Evolutionary conservation across 2,888 invertebrate species (phyloP).

Genomic region (Drosophila dives): DNA sequence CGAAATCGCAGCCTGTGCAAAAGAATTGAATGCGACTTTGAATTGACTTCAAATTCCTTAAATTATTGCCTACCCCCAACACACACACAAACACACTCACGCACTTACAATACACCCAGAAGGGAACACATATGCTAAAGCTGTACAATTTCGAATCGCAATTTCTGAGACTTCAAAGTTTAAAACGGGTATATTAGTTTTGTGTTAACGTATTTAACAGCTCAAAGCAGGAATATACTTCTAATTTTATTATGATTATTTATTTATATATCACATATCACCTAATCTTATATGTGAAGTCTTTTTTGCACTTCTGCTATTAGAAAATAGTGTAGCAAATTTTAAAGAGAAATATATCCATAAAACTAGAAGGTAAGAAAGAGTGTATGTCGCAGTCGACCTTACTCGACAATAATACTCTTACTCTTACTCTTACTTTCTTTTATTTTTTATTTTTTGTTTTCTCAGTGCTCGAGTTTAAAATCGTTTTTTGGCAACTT

Average conservation of each 20-base stretch:
- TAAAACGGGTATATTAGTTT: not conserved
- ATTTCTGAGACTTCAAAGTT: slow-evolving; percentile 23
- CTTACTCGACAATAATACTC: not conserved
- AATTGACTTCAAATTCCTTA: slow-evolving; percentile 83
- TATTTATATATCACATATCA: not conserved
- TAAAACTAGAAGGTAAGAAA: not conserved
- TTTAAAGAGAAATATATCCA: not conserved
- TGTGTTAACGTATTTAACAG: not conserved
- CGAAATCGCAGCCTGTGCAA: slow-evolving; percentile 55
- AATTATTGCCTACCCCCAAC: slow-evolving; percentile 75
- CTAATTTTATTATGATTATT: no score
- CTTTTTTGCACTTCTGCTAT: not conserved
- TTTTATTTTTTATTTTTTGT: not conserved
- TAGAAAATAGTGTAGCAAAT: not conserved
- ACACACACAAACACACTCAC: not conserved
- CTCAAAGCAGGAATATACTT: no score
- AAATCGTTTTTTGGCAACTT: slow-evolving; percentile 79
- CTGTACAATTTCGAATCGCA: slow-evolving; percentile 22
- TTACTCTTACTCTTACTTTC: not conserved
- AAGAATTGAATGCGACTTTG: slow-evolving; percentile 71
- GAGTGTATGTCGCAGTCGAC: not conserved
- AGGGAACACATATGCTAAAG: slow-evolving; percentile 47
- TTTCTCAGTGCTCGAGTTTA: slow-evolving; percentile 55
- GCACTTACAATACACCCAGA: not conserved
- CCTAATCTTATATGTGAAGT: not conserved